phyloP scores from a whole-genome alignment of 2,888 invertebrate species.

The Pyrgus malvae region DNA sequence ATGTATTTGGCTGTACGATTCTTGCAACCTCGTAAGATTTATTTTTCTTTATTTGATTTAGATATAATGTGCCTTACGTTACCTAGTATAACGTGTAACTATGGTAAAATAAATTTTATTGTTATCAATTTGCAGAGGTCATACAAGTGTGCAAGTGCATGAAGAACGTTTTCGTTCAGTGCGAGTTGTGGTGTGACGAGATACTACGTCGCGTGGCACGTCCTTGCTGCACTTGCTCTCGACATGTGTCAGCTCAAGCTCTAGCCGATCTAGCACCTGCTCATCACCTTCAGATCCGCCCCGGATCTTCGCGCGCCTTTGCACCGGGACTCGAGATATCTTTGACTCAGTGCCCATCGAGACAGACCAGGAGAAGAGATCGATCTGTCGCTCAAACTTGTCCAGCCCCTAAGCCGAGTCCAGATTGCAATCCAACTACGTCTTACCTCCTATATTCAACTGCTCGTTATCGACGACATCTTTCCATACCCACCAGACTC shows the following conservation, averaged over 20 bases:
- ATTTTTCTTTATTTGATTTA: too few relatives aligned
- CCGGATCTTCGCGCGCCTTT: slow-evolving; percentile 41
- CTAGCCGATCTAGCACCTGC: slow-evolving; percentile 48
- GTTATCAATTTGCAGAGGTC: slow-evolving; percentile 44
- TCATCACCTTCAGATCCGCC: slow-evolving; percentile 37
- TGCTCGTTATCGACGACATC: slow-evolving; percentile 21
- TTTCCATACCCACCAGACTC: slow-evolving; percentile 28
- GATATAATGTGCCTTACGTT: too few relatives aligned
- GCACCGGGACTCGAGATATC: slow-evolving; percentile 52
- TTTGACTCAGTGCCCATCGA: slow-evolving; percentile 49
- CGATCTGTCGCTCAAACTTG: slow-evolving; percentile 38
- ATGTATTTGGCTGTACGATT: slow-evolving; percentile 61
- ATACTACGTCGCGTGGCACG: slow-evolving; percentile 57
- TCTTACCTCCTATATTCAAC: slow-evolving; percentile 52
- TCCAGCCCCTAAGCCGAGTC: slow-evolving; percentile 42
- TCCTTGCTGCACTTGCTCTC: slow-evolving; percentile 64
- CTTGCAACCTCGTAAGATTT: slow-evolving; percentile 58
- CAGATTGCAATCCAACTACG: slow-evolving; percentile 44
- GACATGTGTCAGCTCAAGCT: slow-evolving; percentile 54
- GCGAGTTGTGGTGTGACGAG: slow-evolving; percentile 72
- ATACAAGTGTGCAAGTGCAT: slow-evolving; percentile 70
- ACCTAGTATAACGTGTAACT: not conserved
- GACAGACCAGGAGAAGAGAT: slow-evolving; percentile 27
- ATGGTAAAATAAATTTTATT: not conserved
- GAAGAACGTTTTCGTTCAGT: slow-evolving; percentile 71